These are phyloP conservation scores for Bovichtus diacanthus DNA, from an alignment of 2,797 vertebrate genomes.

Conservation along the genomic window DNA sequence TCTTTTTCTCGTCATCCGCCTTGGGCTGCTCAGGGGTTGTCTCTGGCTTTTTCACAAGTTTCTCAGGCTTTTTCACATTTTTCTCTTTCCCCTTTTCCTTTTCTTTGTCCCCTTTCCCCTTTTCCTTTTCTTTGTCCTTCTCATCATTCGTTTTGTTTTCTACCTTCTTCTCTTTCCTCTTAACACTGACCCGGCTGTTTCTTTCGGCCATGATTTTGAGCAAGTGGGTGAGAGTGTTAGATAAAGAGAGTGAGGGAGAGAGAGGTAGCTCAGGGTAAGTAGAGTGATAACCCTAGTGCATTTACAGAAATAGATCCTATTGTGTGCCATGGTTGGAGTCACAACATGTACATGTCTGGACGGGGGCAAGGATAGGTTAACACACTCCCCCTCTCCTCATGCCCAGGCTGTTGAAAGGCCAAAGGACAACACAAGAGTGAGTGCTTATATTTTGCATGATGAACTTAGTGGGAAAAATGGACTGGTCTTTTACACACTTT, in stretches of 20 bases:
- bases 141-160: slow-evolving; percentile 75
- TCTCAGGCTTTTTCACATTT: slow-evolving; percentile 61
- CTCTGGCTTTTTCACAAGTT: slow-evolving; percentile 66
- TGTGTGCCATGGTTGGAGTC: slow-evolving; percentile 68
- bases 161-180: slow-evolving; percentile 81
- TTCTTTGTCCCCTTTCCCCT: slow-evolving; percentile 63
- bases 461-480: neutral
- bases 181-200: slow-evolving; percentile 70
- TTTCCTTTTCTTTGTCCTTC: slow-evolving; percentile 69
- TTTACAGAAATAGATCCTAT: slow-evolving; percentile 82
- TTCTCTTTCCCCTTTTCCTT: slow-evolving; percentile 66
- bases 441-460: neutral
- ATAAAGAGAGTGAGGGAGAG: slow-evolving; percentile 44
- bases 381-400: slow-evolving; percentile 69
- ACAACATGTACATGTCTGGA: slow-evolving; percentile 65
- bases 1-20: slow-evolving; percentile 59
- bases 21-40: slow-evolving; percentile 48
- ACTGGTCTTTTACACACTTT: slow-evolving; percentile 9
- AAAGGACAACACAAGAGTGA: slow-evolving; percentile 47
- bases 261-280: slow-evolving; percentile 49
- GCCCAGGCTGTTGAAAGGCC: slow-evolving; percentile 73
- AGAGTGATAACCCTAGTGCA: slow-evolving; percentile 71
- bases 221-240: slow-evolving; percentile 52
- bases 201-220: slow-evolving; percentile 84
- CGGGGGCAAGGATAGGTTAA: slow-evolving; percentile 46